Evolutionary conservation across 2,113 vertebrate species (phyloP), one percentile per base, ranked within the genome.

Genomic region (Condylura cristata): DNA sequence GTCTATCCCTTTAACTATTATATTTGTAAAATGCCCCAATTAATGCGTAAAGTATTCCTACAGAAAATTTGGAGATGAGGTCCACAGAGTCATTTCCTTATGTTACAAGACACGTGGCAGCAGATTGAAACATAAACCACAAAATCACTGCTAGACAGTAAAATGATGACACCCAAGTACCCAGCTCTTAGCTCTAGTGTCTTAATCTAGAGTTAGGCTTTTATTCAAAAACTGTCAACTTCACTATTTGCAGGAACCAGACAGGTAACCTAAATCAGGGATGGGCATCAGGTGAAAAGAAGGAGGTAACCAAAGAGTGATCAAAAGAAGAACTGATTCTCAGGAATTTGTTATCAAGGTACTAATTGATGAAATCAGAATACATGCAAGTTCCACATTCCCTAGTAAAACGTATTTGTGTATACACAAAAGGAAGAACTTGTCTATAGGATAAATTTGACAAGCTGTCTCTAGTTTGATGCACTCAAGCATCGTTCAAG

Each of bases 11-110:
- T 82, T 78, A 92, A 39, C n/a, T 3, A 16, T 4, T 26, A 34
- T 41, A 39, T 89, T 90, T 82, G 85, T 30, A 94, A 84, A 76
- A 82, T 78, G 17, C 24, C 58, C n/a, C 22, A 87, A 95, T 32
- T 56, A 92, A 51, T 89, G 63, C 68, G 46, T 39, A 85, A 88
- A 87, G 85, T 88, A 41, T 90, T 81, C 58, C 37, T 72, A 68
- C 6, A 66, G 34, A 65, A 80, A 91, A 88, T 20, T 53, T 71
- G 26, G 22, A 81, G 26, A 24, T 60, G 12, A 61, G 14, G 74
- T 94, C 82, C 34, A 37, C 6, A 51, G 8, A n/a, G 30, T 51
- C 18, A 32, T 7, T 83, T 48, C n/a, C 76, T 88, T 71, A 3
- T 34, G 8, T 78, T 17, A 28, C 34, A 88, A 48, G 34, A 8